Base-by-base conservation (phyloP, 1,140 invertebrate genomes). In the Prorops nasuta region DNA sequence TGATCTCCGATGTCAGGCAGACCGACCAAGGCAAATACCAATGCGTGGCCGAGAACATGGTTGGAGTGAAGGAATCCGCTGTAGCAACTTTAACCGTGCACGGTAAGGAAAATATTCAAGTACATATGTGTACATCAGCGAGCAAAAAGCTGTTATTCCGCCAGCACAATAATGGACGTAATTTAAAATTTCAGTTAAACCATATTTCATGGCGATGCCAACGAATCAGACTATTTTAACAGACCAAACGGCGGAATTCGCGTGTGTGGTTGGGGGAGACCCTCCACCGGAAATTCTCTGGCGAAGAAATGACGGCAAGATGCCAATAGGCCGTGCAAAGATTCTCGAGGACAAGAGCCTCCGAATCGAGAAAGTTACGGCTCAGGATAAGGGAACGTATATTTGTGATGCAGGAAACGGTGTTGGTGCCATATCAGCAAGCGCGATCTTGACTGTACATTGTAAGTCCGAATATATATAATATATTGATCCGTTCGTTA, bases 181-280 rank as follows among this genome's bases (percentile, higher is more conserved):
- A n/a, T n/a, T n/a, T n/a, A n/a, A n/a, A 4, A 28, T 80, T 82
- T 43, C 79, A 94, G 92, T 92, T 38, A 92, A 95, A 75, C 94
- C 94, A 19, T 90, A 85, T 72, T 93, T 96, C 65, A 84, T 86
- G 41, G 84, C 87, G 66, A 87, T 90, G 55, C 94, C 94, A 9
- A 83, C 87, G 47, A 92, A 96, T 72, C 81, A 89, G 56, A 91
- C 89, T 9, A 86, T 90, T 35, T 79, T 92, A 46, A 83, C 87
- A 48, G 90, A 90, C 9, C 85, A 90, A 66, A 85, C 83, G 15
- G 90, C 92, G 0, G 85, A 89, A 52, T 93, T 98, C 67, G 87
- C 90, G 37, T 98, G 95, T 69, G 83, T 86, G 42, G 92, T 93
- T 0, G 89, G 89, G 42, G 95, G 94, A 9, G 91, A 94, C 73